Evolutionary conservation across 2,888 invertebrate species (phyloP).

Genomic region (Nomada lathburiana): DNA sequence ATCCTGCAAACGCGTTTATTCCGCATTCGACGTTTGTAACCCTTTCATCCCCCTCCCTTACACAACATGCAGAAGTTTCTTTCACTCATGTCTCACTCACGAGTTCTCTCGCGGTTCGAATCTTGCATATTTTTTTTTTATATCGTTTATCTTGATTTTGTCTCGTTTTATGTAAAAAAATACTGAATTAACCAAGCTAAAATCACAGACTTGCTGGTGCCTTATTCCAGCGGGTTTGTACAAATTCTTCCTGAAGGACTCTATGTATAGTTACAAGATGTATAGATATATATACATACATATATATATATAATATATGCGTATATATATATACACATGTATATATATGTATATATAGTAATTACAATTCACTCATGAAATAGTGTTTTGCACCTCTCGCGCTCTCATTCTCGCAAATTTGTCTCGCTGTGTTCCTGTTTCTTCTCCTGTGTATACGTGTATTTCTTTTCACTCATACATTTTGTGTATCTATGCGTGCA

Average conservation of each 20-base stretch:
- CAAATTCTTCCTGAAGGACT: constrained; percentile 84
- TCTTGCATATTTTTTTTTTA: constrained; percentile 67
- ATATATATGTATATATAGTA: constrained; percentile 71
- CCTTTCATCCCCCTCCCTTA: constrained; percentile 17
- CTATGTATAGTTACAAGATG: constrained; percentile 79
- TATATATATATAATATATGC: constrained; percentile 68
- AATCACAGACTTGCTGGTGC: constrained; percentile 83
- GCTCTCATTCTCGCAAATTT: constrained; percentile 34
- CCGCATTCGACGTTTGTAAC: too few relatives aligned
- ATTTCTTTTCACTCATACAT: not conserved
- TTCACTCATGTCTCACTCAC: constrained; percentile 36
- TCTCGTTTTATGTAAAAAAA: constrained; percentile 83
- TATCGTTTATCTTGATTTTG: constrained; percentile 76
- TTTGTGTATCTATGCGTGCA: constrained; percentile 14
- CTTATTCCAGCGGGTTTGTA: constrained; percentile 80
- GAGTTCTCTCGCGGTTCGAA: constrained; percentile 65
- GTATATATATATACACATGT: constrained; percentile 68
- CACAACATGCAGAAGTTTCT: not conserved
- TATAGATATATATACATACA: constrained; percentile 69
- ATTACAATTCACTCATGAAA: constrained; percentile 75
- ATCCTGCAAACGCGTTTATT: too few relatives aligned
- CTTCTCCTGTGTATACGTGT: constrained; percentile 13
- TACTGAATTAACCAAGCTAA: constrained; percentile 85
- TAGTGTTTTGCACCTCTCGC: constrained; percentile 59
- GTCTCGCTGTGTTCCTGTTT: constrained; percentile 17